phyloP scores from a whole-genome alignment of 2,113 vertebrate genomes.

The Rafetus swinhoei region DNA sequence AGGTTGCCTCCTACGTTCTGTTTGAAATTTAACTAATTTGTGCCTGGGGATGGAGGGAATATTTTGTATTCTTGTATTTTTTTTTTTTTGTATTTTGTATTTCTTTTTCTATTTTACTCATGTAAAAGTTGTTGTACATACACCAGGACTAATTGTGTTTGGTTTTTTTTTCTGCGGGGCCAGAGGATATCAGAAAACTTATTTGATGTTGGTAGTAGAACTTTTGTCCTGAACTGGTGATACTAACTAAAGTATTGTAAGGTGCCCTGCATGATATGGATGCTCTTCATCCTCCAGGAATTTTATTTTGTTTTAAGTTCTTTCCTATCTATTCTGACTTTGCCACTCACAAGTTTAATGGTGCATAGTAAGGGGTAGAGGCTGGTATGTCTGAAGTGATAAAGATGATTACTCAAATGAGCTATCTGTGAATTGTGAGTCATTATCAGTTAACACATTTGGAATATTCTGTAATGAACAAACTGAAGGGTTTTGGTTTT shows the following conservation, averaged over 20 bases:
- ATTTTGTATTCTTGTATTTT: background rate
- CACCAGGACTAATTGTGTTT: background rate
- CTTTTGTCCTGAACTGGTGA: background rate
- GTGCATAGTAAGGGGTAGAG: background rate
- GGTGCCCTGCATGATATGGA: background rate
- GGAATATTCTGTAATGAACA: background rate
- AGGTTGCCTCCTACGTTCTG: fast-evolving
- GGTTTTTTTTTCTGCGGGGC: too few relatives aligned
- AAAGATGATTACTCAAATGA: background rate
- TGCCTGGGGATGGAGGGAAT: background rate
- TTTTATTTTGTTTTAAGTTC: background rate
- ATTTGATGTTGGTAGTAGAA: background rate
- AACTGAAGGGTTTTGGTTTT: background rate
- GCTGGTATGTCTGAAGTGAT: background rate
- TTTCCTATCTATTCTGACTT: background rate
- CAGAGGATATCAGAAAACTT: background rate
- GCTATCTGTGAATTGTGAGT: background rate
- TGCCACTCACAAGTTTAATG: background rate
- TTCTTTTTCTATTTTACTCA: background rate
- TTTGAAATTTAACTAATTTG: background rate
- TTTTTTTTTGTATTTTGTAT: background rate
- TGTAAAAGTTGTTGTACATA: fast-evolving
- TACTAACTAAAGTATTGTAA: background rate
- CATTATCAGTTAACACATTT: background rate
- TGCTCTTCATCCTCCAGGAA: background rate